A percentile compares a stretch with the other conserved stretches of the same genome.
These are phyloP conservation scores for Gari tellinella DNA, from an alignment of 2,888 invertebrate genomes.

Conservation along the genomic window DNA sequence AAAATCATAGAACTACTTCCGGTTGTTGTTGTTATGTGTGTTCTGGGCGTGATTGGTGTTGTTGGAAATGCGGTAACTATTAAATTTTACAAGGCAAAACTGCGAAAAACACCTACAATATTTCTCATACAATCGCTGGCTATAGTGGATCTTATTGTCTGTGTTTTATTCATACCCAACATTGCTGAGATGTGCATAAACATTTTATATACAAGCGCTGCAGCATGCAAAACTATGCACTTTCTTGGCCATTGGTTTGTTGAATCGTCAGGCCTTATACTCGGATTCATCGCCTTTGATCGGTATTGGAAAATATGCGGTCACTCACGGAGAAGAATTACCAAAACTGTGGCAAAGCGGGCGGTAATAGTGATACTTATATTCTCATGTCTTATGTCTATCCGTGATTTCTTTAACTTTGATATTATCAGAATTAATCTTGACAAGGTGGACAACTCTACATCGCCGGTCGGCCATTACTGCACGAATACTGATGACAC, in stretches of 20 bases:
- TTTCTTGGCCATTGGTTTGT: background rate
- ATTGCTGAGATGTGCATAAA: conserved; percentile 2
- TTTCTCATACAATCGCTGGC: background rate
- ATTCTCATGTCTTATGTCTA: background rate
- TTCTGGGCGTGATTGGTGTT: background rate
- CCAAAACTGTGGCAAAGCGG: background rate
- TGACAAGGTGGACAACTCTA: background rate
- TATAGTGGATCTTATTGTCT: conserved; percentile 2
- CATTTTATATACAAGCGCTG: background rate
- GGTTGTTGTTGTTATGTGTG: too few species aligned
- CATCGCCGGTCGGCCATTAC: too few species aligned
- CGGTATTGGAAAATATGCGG: conserved; percentile 5
- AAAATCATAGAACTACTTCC: too few species aligned
- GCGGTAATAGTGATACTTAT: background rate
- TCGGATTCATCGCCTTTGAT: conserved; percentile 4
- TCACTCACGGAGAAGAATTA: background rate
- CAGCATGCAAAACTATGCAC: background rate
- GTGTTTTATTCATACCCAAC: background rate
- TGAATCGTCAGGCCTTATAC: background rate
- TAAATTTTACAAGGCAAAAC: background rate
- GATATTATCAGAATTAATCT: background rate
- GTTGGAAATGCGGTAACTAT: background rate
- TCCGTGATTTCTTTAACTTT: background rate
- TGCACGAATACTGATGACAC: too few species aligned
- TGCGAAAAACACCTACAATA: background rate